Conservation (phyloP, 2,113 vertebrate genomes). For the Etia nguti region DNA sequence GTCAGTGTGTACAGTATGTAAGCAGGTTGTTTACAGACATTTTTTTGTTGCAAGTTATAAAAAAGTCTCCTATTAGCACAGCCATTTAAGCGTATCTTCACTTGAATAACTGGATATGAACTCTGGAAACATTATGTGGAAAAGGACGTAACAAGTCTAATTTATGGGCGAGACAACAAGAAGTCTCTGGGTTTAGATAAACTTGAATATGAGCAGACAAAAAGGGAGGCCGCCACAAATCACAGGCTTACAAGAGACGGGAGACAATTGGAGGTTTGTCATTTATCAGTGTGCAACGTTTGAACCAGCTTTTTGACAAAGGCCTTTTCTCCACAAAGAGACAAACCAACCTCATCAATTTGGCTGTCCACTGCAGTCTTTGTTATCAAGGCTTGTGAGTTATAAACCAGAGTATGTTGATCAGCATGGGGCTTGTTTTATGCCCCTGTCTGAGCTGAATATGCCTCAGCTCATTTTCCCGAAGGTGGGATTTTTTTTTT, state of each 20-base stretch:
- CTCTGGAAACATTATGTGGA: neutral
- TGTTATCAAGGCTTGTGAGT: neutral
- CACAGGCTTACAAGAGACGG: slow-evolving; percentile 6
- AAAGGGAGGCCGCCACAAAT: slow-evolving; percentile 28
- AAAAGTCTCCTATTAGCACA: neutral
- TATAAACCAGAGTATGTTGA: slow-evolving; percentile 11
- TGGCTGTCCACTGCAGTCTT: neutral
- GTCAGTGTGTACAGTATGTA: neutral
- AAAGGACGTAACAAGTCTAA: neutral
- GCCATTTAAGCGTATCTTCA: neutral
- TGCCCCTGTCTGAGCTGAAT: neutral
- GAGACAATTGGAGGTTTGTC: neutral
- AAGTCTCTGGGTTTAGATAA: slow-evolving; percentile 3
- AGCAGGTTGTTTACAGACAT: neutral
- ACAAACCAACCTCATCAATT: neutral
- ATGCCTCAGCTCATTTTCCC: neutral
- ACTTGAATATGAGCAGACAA: slow-evolving; percentile 17
- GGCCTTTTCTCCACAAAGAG: neutral
- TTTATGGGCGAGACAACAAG: slow-evolving; percentile 8
- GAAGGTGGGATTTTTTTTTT: slow-evolving; percentile 1
- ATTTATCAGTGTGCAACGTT: slow-evolving; percentile 29
- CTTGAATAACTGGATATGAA: neutral
- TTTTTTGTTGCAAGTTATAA: neutral
- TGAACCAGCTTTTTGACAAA: slow-evolving; percentile 15
- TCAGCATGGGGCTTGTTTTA: neutral